These are phyloP conservation scores for Hydropsyche betteni DNA, from an alignment of 2,888 invertebrate species.

Conservation along the genomic window DNA sequence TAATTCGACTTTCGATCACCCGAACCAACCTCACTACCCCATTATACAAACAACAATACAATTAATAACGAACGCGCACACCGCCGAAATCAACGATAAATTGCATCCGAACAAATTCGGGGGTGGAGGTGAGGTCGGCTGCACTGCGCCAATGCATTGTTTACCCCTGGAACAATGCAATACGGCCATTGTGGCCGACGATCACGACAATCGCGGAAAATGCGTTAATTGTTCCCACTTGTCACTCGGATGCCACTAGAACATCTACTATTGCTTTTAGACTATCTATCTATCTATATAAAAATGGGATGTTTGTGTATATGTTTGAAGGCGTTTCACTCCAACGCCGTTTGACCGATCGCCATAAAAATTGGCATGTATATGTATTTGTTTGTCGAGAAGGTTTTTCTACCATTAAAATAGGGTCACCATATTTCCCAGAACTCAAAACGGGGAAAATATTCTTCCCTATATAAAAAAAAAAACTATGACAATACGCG, in stretches of 20 bases:
- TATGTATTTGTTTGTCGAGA: too few species aligned
- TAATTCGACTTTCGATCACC: constrained; percentile 55
- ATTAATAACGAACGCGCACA: background rate
- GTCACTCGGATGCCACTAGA: constrained; percentile 24
- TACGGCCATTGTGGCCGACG: constrained; percentile 43
- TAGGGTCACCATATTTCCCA: too few species aligned
- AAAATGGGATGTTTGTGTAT: too few species aligned
- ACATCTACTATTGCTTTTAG: too few species aligned
- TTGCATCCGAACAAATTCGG: constrained; percentile 48
- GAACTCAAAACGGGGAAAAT: too few species aligned
- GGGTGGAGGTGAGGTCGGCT: constrained; percentile 39
- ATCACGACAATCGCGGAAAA: constrained; percentile 51
- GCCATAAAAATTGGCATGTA: too few species aligned
- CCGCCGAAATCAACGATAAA: constrained; percentile 48
- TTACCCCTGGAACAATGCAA: constrained; percentile 45
- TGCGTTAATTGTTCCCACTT: constrained; percentile 51
- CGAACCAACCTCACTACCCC: constrained; percentile 53
- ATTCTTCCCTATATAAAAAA: too few species aligned
- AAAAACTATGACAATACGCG: too few species aligned
- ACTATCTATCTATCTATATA: too few species aligned
- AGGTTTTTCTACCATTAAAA: too few species aligned
- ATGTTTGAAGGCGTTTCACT: too few species aligned
- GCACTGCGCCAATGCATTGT: constrained; percentile 49
- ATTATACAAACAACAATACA: background rate
- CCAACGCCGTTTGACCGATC: too few species aligned